Conservation (phyloP, 2,888 invertebrate species). For the Brenthis hecate region DNA sequence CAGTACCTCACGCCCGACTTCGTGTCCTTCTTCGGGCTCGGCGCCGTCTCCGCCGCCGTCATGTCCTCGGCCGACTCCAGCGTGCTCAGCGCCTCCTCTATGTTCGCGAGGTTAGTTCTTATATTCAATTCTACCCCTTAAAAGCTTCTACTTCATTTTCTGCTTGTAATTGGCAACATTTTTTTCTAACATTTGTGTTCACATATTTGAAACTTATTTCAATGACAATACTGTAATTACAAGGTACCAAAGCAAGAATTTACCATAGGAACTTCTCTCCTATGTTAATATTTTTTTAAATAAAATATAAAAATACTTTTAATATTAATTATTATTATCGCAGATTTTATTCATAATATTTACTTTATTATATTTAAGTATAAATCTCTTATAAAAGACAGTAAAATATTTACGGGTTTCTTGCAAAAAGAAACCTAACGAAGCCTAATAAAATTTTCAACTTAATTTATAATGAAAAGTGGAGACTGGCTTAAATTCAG, state of each 20-base stretch:
- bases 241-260: too few relatives aligned
- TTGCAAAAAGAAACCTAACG: conserved; percentile 11
- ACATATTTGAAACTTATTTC: too few relatives aligned
- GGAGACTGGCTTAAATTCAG: conserved; percentile 4
- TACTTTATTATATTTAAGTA: background rate
- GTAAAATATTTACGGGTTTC: background rate
- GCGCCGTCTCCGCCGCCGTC: conserved; percentile 99
- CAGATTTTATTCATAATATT: too few relatives aligned
- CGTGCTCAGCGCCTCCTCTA: conserved; percentile 97
- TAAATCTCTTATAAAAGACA: background rate
- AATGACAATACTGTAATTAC: too few relatives aligned
- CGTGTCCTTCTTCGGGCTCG: conserved; percentile 98
- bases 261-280: too few relatives aligned
- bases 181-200: too few relatives aligned
- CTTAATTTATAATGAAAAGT: conserved; percentile 10
- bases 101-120: conserved; percentile 91
- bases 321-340: too few relatives aligned
- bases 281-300: too few relatives aligned
- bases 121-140: background rate
- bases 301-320: too few relatives aligned
- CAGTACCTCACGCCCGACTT: conserved; percentile 98
- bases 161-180: too few relatives aligned
- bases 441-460: conserved; percentile 8
- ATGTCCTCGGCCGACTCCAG: conserved; percentile 99
- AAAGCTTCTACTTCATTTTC: too few relatives aligned